Evolutionary conservation across 1,140 invertebrate species (phyloP).

Genomic region (Bursaphelenchus mucronatus): DNA sequence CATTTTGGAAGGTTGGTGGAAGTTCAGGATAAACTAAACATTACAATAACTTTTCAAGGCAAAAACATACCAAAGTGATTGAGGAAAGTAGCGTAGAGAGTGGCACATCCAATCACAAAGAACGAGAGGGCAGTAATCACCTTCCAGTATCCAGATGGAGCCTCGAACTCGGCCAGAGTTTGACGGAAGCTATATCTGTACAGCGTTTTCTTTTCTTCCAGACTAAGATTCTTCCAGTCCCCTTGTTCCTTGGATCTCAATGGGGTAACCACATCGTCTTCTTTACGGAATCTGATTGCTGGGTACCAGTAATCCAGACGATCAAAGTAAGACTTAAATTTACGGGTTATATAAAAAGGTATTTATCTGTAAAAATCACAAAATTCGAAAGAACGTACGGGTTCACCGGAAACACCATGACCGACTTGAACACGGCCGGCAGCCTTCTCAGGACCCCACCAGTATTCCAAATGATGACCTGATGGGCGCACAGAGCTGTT

Average conservation of each 20-base stretch:
- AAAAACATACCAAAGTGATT: slow-evolving; percentile 50
- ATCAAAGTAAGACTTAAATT: slow-evolving; percentile 53
- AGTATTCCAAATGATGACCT: slow-evolving; percentile 34
- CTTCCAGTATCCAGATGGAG: slow-evolving; percentile 58
- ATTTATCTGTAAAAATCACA: slow-evolving; percentile 5
- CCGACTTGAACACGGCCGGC: slow-evolving; percentile 57
- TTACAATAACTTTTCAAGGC: slow-evolving; percentile 4
- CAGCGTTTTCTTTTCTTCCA: slow-evolving; percentile 57
- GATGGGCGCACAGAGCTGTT: slow-evolving; percentile 31
- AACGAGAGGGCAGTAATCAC: slow-evolving; percentile 36
- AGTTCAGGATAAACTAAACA: slow-evolving; percentile 50
- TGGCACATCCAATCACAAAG: slow-evolving; percentile 34
- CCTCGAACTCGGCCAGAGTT: slow-evolving; percentile 58
- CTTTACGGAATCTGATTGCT: slow-evolving; percentile 59
- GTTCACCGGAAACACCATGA: slow-evolving; percentile 48
- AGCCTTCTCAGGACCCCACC: slow-evolving; percentile 59
- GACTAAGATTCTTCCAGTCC: slow-evolving; percentile 54
- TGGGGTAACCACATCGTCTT: slow-evolving; percentile 48
- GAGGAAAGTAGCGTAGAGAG: slow-evolving; percentile 50
- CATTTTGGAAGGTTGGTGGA: slow-evolving; percentile 57
- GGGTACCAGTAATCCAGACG: slow-evolving; percentile 60
- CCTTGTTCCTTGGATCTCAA: slow-evolving; percentile 52
- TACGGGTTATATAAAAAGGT: background rate
- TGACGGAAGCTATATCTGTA: slow-evolving; percentile 58
- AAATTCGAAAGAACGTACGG: slow-evolving; percentile 37